Percentiles rank a stretch among this genome's conserved stretches.
Conservation (phyloP, 2,888 invertebrate genomes). For the Ditula angustiorana region DNA sequence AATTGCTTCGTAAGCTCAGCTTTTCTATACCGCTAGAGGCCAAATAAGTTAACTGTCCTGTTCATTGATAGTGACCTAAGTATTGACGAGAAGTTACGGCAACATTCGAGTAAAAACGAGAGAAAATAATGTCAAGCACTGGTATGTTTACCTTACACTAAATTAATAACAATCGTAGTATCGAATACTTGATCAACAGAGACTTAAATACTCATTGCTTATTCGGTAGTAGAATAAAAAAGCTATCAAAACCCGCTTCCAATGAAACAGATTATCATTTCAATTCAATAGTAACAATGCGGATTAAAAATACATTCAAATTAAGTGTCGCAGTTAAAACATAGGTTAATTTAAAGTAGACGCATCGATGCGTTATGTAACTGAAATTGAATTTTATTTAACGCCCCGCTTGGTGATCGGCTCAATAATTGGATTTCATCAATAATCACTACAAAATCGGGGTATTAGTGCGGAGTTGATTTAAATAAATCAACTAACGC, state of each 20-base stretch:
- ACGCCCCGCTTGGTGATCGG: constrained; percentile 45
- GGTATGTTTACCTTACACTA: no score
- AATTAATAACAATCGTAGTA: not conserved
- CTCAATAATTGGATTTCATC: constrained; percentile 52
- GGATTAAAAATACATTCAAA: constrained; percentile 35
- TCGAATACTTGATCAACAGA: not conserved
- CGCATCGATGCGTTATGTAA: constrained; percentile 19
- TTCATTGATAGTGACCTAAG: no score
- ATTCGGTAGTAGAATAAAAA: not conserved
- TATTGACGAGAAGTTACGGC: no score
- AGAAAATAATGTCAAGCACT: no score
- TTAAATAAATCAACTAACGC: constrained; percentile 14
- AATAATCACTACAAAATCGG: constrained; percentile 46
- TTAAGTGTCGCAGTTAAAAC: constrained; percentile 31
- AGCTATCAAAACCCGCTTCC: not conserved
- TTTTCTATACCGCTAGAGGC: no score
- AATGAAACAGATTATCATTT: constrained; percentile 26
- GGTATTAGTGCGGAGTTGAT: constrained; percentile 20
- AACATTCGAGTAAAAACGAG: no score
- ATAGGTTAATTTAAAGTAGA: constrained; percentile 35
- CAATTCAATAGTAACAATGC: constrained; percentile 22
- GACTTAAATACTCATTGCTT: not conserved
- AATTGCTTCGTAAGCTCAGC: no score
- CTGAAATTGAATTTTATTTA: constrained; percentile 34
- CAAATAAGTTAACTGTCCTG: no score